Base-by-base conservation (phyloP, 2,797 vertebrate genomes). In the Cuculus canorus region DNA sequence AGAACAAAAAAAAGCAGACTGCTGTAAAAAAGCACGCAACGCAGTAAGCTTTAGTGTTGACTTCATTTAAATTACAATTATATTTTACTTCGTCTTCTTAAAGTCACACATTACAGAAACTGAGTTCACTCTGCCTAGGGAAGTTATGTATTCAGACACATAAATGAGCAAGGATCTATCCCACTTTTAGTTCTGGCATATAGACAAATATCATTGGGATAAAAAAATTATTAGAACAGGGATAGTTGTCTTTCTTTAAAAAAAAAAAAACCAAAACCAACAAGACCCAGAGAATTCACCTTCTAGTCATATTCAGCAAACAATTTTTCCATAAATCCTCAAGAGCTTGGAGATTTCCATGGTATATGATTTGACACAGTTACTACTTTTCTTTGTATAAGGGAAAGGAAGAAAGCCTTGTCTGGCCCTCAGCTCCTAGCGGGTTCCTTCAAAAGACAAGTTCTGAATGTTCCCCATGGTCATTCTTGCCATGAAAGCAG, bases 61-160 rank as follows among this genome's bases (percentile, higher is more conserved):
- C 45, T 92, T 90, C 88, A 65, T 73, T 85, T 82, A 68, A 64
- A 85, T 61, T 85, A 89, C 53, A 83, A 23, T 65, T 92, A 53
- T 61, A 47, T 64, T 84, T 91, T 86, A 77, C 15, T 95, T 75
- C 6, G 22, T 72, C 54, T 64, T 94, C 22, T 77, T 82, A 60
- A 52, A 79, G 64, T 68, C 30, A 41, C 7, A 70, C 12, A 9
- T 57, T 79, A 82, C 15, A 75, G 82, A 84, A 60, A 61, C 63
- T 91, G 76, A 95, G 85, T 92, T 82, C 24, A 69, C 28, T 86
- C 45, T 25, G 43, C 47, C 53, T 92, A 39, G 35, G 48, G 45
- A 94, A 89, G 69, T 72, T 65, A 45, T 13, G 59, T 68, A 72
- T 73, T 84, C 43, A 72, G 64, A 64, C 47, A 56, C 16, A 53